Conservation (phyloP, 2,888 invertebrate species). For the Seira musarum region DNA sequence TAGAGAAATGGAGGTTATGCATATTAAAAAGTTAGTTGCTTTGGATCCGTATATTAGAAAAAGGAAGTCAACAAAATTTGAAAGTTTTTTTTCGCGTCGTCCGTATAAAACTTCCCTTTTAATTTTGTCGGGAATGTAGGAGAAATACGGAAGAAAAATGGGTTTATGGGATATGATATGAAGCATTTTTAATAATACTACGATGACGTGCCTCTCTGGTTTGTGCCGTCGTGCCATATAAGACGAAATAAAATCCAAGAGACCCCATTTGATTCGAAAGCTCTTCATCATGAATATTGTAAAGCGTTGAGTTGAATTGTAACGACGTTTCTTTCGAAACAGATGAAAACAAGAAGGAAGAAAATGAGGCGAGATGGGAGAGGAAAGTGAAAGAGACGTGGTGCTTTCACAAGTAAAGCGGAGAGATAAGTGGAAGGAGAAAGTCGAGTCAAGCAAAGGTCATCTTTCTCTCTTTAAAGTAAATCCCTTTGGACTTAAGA, state of each 20-base stretch:
- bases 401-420: conserved; percentile 2
- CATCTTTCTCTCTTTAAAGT: conserved; percentile 27
- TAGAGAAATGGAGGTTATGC: not conserved
- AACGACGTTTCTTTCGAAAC: conserved; percentile 16
- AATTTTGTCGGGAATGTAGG: not conserved
- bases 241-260: no score
- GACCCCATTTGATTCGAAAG: not conserved
- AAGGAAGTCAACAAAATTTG: not conserved
- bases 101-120: not conserved
- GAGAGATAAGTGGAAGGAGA: not conserved
- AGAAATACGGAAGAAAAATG: not conserved
- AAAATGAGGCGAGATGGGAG: conserved; percentile 4
- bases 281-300: not conserved
- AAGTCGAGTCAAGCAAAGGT: conserved; percentile 46
- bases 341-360: conserved; percentile 19
- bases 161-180: not conserved
- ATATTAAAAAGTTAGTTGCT: not conserved
- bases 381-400: conserved; percentile 18
- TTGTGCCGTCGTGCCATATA: no score
- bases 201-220: no score
- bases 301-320: conserved; percentile 31
- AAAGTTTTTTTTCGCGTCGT: not conserved
- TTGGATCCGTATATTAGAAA: no score
- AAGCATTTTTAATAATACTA: not conserved
- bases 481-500: conserved; percentile 45